Evolutionary conservation across 2,888 invertebrate genomes (phyloP), one percentile per base, ranked within the genome.

Genomic region (Macaria notata): DNA sequence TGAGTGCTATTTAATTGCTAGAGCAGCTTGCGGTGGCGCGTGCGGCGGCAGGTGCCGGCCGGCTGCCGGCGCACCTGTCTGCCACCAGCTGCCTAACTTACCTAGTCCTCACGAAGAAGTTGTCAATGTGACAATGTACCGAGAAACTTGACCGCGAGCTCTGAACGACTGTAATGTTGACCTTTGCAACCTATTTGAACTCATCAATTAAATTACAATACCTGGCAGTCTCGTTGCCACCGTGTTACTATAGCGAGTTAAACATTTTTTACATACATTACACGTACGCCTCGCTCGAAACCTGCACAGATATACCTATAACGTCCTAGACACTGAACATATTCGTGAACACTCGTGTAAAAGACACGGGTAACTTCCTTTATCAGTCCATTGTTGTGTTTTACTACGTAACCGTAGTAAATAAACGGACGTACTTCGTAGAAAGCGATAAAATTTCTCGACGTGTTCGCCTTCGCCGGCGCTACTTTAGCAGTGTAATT

Each of bases 11-110:
- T 71, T 80, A 81, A 79, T 78, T 77, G 78, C 75, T 79, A 76
- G 76, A 81, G 79, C 89, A 88, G 88, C 89, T 90, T 88, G 86
- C 81, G 81, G 79, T 81, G 84, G 82, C 83, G 80, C 88, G 85
- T 84, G 88, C 81, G 70, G 70, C 67, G 76, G 86, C 86, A 88
- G 86, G 87, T 88, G 87, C 70, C 72, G 61, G 86, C 86, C 89
- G 84, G 87, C 85, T 90, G 88, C 81, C 73, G 64, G 80, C 84
- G 80, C 90, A 92, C 92, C 92, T 92, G 92, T 86, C 88, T 68
- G 19, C 19, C 63, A 68, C 84, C 84, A 19, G 19, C 65, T 63
- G 68, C 50, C 75, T 88, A 4, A 36, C 33, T 36, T 88, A 88
- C 88, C 89, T 89, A 89, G 88, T 79, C 77, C 81, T 83, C 33